Base-by-base conservation (phyloP, 2,888 invertebrate genomes). In the Melanargia galathea region DNA sequence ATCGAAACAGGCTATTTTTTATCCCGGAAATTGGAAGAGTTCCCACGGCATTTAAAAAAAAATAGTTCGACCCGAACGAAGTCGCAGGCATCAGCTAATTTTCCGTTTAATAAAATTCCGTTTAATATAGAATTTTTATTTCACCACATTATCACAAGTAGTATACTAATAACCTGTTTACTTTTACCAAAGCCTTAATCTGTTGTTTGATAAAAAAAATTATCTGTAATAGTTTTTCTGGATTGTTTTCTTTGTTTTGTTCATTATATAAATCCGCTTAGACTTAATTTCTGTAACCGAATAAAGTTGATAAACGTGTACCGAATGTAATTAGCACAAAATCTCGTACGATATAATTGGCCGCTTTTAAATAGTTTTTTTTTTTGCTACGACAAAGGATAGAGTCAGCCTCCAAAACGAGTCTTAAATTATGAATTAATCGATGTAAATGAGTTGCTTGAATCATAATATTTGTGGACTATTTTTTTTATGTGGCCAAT, bases 341-440 rank as follows among this genome's bases (percentile, higher is more conserved):
- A 64, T 51, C 24, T 56, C 33, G 43, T 51, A 30, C 60, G 24
- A 51, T 33, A 16, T n/a, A 56, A 56, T 64, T 58, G 58, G 58
- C 16, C 48, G 40, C 26, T 56, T 51, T 54, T 60, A 56, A 56
- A 60, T 24, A 60, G 60, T 56, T 64, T 63, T n/a, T n/a, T 55
- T 56, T 64, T 56, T 35, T 59, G 56, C 26, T 51, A 13, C 20
- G 20, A 43, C 33, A 54, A 35, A 60, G 56, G 48, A 55, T 59
- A 56, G 60, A 64, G 63, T 51, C 33, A 45, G 35, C 45, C 43
- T 46, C 52, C 26, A 43, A 20, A 56, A 56, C 56, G 38, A 52
- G 64, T 58, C 51, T 22, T 35, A 62, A 64, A 43, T 18, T 22
- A 54, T 58, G 33, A 43, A 64, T 61, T 61, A 64, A 58, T 57